phyloP scores from a whole-genome alignment of 2,113 vertebrate genomes.

The Odobenus rosmarus region DNA sequence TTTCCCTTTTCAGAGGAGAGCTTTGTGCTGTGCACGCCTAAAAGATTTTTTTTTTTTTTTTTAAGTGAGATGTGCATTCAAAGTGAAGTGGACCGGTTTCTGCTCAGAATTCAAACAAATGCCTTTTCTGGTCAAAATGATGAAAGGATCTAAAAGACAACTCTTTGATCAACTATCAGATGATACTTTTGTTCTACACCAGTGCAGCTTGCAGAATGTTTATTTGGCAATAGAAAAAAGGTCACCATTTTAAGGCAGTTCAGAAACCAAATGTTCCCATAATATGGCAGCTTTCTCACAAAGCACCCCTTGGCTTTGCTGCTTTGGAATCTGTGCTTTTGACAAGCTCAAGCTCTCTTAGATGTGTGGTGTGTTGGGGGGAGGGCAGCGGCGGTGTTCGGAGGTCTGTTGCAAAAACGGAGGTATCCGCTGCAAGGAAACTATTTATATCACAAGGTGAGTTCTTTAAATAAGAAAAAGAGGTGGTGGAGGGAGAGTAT shows the following conservation, averaged over 20 bases:
- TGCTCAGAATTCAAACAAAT: conserved; percentile 44
- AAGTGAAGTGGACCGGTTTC: neutral
- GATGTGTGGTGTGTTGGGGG: neutral
- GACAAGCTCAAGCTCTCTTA: conserved; percentile 49
- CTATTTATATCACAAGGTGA: conserved; percentile 53
- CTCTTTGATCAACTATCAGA: conserved; percentile 60
- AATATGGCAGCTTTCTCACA: conserved; percentile 77
- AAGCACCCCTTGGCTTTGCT: conserved; percentile 73
- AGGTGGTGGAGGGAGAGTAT: neutral
- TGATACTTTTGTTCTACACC: conserved; percentile 59
- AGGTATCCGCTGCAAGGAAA: neutral
- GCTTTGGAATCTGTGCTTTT: conserved; percentile 69
- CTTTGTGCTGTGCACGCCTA: neutral
- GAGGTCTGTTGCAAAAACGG: neutral
- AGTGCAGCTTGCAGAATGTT: conserved; percentile 77
- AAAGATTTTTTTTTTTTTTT: neutral
- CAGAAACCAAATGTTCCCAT: conserved; percentile 81
- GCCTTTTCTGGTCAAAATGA: conserved; percentile 58
- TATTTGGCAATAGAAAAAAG: conserved; percentile 79
- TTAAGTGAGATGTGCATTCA: neutral
- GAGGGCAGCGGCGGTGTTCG: neutral
- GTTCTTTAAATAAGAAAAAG: conserved; percentile 46
- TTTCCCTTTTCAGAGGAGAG: neutral
- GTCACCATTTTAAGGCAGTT: conserved; percentile 80
- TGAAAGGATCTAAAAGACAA: conserved; percentile 31